phyloP scores from a whole-genome alignment of 1,140 invertebrate genomes.

The Probaryconus sp. region DNA sequence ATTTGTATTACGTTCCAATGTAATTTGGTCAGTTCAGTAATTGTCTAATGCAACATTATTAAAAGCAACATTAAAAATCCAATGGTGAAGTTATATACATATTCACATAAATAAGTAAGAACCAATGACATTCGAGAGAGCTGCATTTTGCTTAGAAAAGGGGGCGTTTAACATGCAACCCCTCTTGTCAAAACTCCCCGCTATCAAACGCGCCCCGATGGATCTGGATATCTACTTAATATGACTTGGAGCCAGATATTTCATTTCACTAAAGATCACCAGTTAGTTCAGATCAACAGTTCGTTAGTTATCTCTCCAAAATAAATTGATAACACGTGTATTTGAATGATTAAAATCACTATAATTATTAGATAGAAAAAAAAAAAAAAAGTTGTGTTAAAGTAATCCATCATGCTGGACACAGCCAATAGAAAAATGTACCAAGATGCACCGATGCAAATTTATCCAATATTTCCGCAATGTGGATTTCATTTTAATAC shows the following conservation, averaged over 20 bases:
- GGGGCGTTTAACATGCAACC: slow-evolving; percentile 37
- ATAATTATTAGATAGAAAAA: too few relatives aligned
- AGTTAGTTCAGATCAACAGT: slow-evolving; percentile 1
- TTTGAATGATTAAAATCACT: too few relatives aligned
- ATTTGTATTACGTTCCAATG: too few relatives aligned
- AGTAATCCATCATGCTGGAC: slow-evolving; percentile 32
- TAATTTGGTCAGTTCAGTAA: too few relatives aligned
- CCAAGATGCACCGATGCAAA: slow-evolving; percentile 2
- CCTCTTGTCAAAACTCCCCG: slow-evolving; percentile 43
- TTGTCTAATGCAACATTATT: too few relatives aligned
- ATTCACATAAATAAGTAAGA: slow-evolving; percentile 16
- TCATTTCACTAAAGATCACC: slow-evolving; percentile 26
- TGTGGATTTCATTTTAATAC: slow-evolving; percentile 15
- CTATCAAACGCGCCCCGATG: slow-evolving; percentile 15
- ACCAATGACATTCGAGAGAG: slow-evolving; percentile 38
- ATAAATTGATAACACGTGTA: too few relatives aligned
- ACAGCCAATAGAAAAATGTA: slow-evolving; percentile 25
- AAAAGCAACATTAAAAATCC: too few relatives aligned
- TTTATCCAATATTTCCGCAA: background rate
- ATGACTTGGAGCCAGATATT: slow-evolving; percentile 31
- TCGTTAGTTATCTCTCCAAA: too few relatives aligned
- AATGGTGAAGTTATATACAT: too few relatives aligned
- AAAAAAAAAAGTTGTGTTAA: too few relatives aligned
- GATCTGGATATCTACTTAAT: slow-evolving; percentile 32
- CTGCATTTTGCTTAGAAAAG: slow-evolving; percentile 27